Evolutionary conservation across 2,797 vertebrate genomes (phyloP), one percentile per base, ranked within the genome.

Genomic region (Chelon labrosus): DNA sequence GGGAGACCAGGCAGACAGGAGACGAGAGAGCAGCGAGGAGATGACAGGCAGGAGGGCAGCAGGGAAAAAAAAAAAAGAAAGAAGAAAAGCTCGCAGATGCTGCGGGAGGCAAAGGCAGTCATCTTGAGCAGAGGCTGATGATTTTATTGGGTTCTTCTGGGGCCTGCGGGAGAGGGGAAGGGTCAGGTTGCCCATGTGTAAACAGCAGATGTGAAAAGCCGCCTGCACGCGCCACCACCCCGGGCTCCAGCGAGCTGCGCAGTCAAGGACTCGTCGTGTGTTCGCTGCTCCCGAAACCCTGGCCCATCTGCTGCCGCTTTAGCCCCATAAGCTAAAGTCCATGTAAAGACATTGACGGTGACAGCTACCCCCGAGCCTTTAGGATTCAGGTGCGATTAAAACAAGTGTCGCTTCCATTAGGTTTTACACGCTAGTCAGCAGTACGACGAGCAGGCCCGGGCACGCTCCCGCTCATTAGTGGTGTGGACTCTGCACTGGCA

Each of bases 311-410:
- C 84, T 67, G 65, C 7, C 39, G 51, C 82, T 44, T 75, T 42
- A 80, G 76, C 74, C 84, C 76, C 76, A 57, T 81, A 75, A 88
- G 89, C 88, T 77, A 68, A 79, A 83, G 82, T 64, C 82, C 82
- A 5, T 84, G 81, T 73, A 79, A 61, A 85, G 89, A 86, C 86
- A 81, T 73, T 49, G 88, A 77, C 82, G 64, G 60, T 84, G 89
- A 89, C 88, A 80, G 87, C 81, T 65, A 89, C 74, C 75, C 22
- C 59, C 53, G 5, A 79, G 89, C 82, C 79, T 91, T 70, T 58
- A 89, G 89, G 89, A 93, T 90, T 89, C 90, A 91, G 91, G 88
- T 92, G 88, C 73, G 79, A 86, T 91, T 90, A 90, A 79, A 90
- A 89, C 83, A 62, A 89, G 88, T 70, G 72, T 77, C 31, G 73